Conservation (phyloP, 2,113 vertebrate genomes). For the Ciconia maguari region DNA sequence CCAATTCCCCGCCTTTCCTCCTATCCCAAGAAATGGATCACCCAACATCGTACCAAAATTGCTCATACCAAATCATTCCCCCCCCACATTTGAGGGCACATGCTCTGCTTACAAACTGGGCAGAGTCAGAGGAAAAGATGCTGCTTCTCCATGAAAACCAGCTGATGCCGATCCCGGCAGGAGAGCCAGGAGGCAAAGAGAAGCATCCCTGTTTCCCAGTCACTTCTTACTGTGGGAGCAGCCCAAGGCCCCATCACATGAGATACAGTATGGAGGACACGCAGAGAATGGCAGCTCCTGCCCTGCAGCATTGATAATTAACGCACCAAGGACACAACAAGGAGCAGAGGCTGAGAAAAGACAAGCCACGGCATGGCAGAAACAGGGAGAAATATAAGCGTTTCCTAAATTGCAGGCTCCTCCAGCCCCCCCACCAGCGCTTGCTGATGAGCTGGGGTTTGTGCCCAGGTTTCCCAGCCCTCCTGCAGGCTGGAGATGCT, state of each 20-base stretch:
- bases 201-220: neutral
- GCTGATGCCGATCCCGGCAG: accelerated
- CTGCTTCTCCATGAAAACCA: neutral
- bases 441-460: neutral
- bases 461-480: neutral
- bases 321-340: neutral
- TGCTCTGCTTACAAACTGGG: neutral
- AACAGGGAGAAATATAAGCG: accelerated
- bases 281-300: neutral
- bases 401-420: neutral
- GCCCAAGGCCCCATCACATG: neutral
- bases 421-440: neutral
- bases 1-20: neutral
- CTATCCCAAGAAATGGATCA: neutral
- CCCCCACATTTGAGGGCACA: neutral
- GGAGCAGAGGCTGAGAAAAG: neutral
- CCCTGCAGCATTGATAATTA: neutral
- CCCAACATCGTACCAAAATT: neutral
- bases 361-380: neutral
- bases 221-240: neutral
- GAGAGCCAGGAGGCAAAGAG: neutral
- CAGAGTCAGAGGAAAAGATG: neutral
- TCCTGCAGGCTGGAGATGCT: neutral
- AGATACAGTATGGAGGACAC: neutral
- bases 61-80: neutral